Percentiles rank a stretch among this genome's conserved stretches.
These are phyloP conservation scores for Empis livida DNA, from an alignment of 2,888 invertebrate species.

Conservation along the genomic window DNA sequence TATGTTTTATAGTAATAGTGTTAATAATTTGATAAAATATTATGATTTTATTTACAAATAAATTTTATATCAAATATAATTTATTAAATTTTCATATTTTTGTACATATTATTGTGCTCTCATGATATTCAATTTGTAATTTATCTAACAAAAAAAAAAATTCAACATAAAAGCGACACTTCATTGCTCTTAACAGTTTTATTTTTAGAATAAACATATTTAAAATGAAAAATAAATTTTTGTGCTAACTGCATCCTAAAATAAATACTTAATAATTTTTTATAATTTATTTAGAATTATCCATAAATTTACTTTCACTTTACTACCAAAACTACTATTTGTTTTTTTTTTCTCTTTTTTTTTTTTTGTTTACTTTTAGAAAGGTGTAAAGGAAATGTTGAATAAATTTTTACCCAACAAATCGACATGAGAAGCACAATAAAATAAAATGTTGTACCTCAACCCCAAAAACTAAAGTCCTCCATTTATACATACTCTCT, in stretches of 20 bases:
- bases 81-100: background rate
- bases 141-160: too few species aligned
- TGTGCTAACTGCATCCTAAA: background rate
- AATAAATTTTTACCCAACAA: constrained; percentile 20
- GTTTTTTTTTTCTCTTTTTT: constrained; percentile 12
- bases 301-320: constrained; percentile 6
- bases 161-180: background rate
- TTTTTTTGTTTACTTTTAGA: constrained; percentile 19
- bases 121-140: background rate
- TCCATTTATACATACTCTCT: too few species aligned
- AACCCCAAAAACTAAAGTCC: too few species aligned
- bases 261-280: background rate
- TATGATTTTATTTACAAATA: too few species aligned
- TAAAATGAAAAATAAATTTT: background rate
- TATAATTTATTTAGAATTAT: constrained; percentile 8
- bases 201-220: background rate
- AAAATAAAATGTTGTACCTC: background rate
- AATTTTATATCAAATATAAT: too few species aligned
- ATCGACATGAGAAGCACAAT: constrained; percentile 16
- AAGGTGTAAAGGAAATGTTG: constrained; percentile 20
- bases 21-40: too few species aligned
- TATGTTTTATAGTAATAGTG: too few species aligned
- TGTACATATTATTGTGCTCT: background rate
- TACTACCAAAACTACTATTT: constrained; percentile 5
- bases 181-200: background rate